Percentiles rank a stretch among this genome's conserved stretches.
Conservation (phyloP, 1,140 invertebrate genomes). For the Chelonus insularis region DNA sequence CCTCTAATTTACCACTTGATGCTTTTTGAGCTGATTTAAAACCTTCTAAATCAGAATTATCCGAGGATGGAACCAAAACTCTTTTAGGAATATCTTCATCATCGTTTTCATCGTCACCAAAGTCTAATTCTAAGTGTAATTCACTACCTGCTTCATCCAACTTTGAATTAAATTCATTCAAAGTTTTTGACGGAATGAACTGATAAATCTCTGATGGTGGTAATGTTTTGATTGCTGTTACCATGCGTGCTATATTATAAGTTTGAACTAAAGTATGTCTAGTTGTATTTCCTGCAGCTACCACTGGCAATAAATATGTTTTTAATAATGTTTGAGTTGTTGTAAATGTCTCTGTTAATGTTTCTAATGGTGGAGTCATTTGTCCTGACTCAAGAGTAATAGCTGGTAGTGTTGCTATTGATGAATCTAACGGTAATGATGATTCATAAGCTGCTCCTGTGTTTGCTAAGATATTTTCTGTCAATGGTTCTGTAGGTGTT, state of each 20-base stretch:
- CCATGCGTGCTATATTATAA: constrained; percentile 81
- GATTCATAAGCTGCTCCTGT: constrained; percentile 74
- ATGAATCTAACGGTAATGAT: constrained; percentile 71
- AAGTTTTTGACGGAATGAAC: constrained; percentile 81
- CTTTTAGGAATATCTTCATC: constrained; percentile 68
- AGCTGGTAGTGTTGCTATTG: constrained; percentile 79
- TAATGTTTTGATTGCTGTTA: constrained; percentile 85
- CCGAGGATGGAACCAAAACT: constrained; percentile 63
- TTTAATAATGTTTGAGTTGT: constrained; percentile 85
- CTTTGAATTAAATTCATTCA: constrained; percentile 86
- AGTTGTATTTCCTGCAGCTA: constrained; percentile 72
- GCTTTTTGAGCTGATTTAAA: constrained; percentile 53
- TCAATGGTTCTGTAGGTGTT: constrained; percentile 72
- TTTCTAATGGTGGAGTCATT: constrained; percentile 81
- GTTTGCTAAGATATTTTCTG: constrained; percentile 84
- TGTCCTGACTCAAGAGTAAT: constrained; percentile 73
- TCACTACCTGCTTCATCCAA: constrained; percentile 87
- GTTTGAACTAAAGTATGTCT: constrained; percentile 83
- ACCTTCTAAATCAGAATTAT: constrained; percentile 70
- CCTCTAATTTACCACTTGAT: constrained; percentile 47
- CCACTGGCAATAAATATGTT: constrained; percentile 82
- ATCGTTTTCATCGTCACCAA: constrained; percentile 77
- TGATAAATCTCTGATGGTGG: constrained; percentile 85
- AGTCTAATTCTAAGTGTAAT: constrained; percentile 80
- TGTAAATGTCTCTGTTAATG: constrained; percentile 87